A percentile compares a stretch with the other conserved stretches of the same genome.
phyloP scores from a whole-genome alignment of 2,888 invertebrate species.

The Smittia aterrima region DNA sequence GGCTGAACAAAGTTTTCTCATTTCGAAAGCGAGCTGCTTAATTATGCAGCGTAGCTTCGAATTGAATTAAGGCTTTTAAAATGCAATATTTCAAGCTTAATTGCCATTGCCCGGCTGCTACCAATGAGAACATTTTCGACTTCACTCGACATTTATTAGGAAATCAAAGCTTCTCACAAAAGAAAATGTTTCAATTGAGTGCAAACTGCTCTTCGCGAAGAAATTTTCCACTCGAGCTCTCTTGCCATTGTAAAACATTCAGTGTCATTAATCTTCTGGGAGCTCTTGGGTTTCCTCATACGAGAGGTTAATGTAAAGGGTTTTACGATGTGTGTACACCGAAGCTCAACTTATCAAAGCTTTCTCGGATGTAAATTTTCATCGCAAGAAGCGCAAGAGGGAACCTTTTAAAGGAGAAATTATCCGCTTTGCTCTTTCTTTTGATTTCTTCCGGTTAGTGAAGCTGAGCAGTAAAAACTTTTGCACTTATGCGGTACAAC shows the following conservation, averaged over 20 bases:
- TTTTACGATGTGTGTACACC: background rate
- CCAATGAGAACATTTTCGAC: background rate
- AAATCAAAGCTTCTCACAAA: too few species aligned
- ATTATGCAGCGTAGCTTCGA: background rate
- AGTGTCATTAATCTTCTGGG: background rate
- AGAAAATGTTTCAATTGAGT: too few species aligned
- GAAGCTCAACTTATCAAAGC: conserved; percentile 15
- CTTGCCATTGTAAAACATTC: background rate
- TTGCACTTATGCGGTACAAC: background rate
- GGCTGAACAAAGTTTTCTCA: background rate
- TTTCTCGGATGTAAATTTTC: conserved; percentile 2
- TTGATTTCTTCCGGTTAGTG: background rate
- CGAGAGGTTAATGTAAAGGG: conserved; percentile 3
- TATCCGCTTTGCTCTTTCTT: background rate
- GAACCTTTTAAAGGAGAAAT: background rate
- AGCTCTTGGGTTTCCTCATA: background rate
- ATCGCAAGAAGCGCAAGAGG: background rate
- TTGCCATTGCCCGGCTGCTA: background rate
- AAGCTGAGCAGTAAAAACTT: conserved; percentile 7
- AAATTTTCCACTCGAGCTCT: conserved; percentile 1
- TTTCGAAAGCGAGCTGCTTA: background rate
- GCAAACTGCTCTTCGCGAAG: background rate
- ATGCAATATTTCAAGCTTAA: conserved; percentile 1
- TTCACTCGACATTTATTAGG: too few species aligned
- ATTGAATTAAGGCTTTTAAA: conserved; percentile 8